These are phyloP conservation scores for Timema podura DNA, from an alignment of 2,888 invertebrate genomes.

Conservation along the genomic window DNA sequence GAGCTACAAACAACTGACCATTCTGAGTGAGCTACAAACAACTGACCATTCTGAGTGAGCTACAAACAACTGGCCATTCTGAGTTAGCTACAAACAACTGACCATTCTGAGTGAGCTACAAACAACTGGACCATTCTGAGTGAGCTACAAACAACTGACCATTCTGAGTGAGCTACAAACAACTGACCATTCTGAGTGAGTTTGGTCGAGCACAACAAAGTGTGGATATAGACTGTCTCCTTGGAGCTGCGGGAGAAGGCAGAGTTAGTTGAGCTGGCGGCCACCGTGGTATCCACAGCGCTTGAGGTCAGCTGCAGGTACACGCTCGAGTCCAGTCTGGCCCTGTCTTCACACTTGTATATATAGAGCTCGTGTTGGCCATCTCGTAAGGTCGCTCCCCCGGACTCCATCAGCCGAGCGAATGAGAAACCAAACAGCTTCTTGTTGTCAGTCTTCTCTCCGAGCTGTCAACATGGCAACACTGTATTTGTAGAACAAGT, in stretches of 20 bases:
- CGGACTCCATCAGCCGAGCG: conserved; percentile 83
- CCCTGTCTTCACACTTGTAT: conserved; percentile 85
- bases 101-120: no score
- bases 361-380: conserved; percentile 86
- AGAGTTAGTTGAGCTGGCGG: conserved; percentile 23
- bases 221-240: conserved; percentile 77
- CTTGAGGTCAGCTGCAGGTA: conserved; percentile 50
- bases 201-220: conserved; percentile 91
- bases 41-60: no score
- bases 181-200: conserved; percentile 81
- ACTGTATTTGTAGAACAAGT: no score
- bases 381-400: conserved; percentile 84
- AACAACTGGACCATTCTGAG: no score
- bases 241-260: conserved; percentile 73
- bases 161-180: no score
- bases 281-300: conserved; percentile 50
- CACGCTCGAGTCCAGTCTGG: conserved; percentile 57
- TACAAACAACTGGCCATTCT: no score
- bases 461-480: no score
- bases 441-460: conserved; percentile 79
- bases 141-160: no score
- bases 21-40: no score
- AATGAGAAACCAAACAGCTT: conserved; percentile 91
- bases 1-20: no score
- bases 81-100: no score